Evolutionary conservation across 2,113 vertebrate genomes (phyloP).

Genomic region (Xiphophorus maculatus): DNA sequence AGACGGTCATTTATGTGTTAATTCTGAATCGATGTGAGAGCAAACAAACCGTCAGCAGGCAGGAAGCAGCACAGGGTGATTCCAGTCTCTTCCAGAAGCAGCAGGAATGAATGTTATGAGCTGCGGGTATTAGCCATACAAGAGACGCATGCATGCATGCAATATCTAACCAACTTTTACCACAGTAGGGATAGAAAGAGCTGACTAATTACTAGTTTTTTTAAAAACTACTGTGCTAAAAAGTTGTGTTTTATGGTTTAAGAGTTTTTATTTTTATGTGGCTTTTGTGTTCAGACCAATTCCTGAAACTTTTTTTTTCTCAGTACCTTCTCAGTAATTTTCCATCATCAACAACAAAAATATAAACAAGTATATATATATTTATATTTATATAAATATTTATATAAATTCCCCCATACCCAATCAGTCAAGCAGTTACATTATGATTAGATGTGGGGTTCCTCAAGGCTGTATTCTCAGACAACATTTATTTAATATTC

Average conservation of each 20-base stretch:
- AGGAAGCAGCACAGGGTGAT: constrained; percentile 16
- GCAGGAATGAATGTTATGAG: constrained; percentile 11
- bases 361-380: too few relatives aligned
- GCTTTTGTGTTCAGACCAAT: neutral
- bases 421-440: neutral
- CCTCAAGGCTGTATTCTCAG: neutral
- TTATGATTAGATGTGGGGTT: neutral
- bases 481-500: neutral
- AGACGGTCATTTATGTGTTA: constrained; percentile 62
- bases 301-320: too few relatives aligned
- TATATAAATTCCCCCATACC: too few relatives aligned
- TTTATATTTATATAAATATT: too few relatives aligned
- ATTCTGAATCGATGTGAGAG: constrained; percentile 56
- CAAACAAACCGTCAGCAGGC: constrained; percentile 6
- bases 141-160: neutral
- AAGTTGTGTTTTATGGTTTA: neutral
- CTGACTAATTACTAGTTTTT: neutral
- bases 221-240: too few relatives aligned
- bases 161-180: neutral
- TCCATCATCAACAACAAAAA: too few relatives aligned
- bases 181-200: neutral
- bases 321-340: too few relatives aligned
- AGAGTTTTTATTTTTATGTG: neutral
- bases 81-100: neutral
- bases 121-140: neutral